phyloP scores from a whole-genome alignment of 1,140 invertebrate genomes.

The Zophobas morio region DNA sequence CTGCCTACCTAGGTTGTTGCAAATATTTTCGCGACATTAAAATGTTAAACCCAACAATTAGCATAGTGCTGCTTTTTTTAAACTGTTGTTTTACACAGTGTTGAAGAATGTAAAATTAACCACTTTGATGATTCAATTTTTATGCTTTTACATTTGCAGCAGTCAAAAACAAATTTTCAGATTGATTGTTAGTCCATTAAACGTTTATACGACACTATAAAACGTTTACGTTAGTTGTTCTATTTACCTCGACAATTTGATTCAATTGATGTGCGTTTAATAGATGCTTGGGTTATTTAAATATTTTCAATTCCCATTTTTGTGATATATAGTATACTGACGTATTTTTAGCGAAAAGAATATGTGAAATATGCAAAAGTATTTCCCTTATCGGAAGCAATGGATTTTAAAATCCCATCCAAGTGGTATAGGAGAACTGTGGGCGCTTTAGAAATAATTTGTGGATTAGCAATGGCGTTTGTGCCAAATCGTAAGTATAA shows the following conservation, averaged over 20 bases:
- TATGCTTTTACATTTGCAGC: conserved; percentile 6
- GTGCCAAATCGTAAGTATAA: conserved; percentile 86
- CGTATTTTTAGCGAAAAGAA: conserved; percentile 90
- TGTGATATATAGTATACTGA: neutral
- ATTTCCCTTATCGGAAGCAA: conserved; percentile 87
- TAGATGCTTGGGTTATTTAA: neutral
- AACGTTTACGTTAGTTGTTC: too few species aligned
- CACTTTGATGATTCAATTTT: conserved; percentile 19
- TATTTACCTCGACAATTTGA: too few species aligned
- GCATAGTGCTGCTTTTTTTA: too few species aligned
- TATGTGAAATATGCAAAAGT: conserved; percentile 98
- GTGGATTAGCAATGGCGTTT: conserved; percentile 89
- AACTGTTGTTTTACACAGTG: too few species aligned
- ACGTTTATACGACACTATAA: neutral
- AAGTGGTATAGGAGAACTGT: conserved; percentile 94
- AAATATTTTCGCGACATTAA: conserved; percentile 58
- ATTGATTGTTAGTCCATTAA: neutral
- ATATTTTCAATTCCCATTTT: neutral
- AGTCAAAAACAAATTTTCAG: conserved; percentile 6
- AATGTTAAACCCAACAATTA: neutral
- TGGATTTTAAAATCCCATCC: conserved; percentile 91
- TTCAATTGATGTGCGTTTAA: too few species aligned
- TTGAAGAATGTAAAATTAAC: conserved; percentile 3
- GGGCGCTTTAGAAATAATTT: conserved; percentile 90
- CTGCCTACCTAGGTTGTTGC: conserved; percentile 68